Percentiles rank a stretch among this genome's conserved stretches.
Evolutionary conservation across 2,113 vertebrate species (phyloP).

Genomic region (Coryphaenoides rupestris): DNA sequence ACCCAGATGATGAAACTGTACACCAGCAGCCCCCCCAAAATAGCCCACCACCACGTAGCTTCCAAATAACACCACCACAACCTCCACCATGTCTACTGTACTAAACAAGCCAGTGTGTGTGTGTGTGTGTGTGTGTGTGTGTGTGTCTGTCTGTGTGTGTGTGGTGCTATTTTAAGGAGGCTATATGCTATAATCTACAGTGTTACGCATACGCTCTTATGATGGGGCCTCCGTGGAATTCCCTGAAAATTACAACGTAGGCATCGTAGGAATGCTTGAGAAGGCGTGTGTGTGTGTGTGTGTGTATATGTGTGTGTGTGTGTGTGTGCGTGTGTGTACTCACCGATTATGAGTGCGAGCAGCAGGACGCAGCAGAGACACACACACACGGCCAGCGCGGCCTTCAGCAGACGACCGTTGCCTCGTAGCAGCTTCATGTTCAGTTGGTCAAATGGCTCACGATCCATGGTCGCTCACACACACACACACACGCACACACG

Average conservation of each 20-base stretch:
- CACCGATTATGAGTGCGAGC: constrained; percentile 71
- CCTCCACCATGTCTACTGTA: neutral
- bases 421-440: constrained; percentile 56
- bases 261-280: constrained; percentile 8
- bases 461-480: constrained; percentile 54
- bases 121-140: constrained; percentile 5
- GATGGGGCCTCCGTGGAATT: constrained; percentile 23
- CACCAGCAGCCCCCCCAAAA: neutral
- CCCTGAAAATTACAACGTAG: constrained; percentile 50
- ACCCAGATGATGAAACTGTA: neutral
- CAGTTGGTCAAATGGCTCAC: constrained; percentile 57
- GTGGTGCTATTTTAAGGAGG: constrained; percentile 17
- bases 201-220: neutral
- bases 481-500: constrained; percentile 4
- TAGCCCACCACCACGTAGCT: neutral
- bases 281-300: constrained; percentile 25
- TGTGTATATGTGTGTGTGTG: constrained; percentile 4
- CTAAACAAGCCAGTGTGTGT: neutral
- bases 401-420: constrained; percentile 53
- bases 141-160: constrained; percentile 31
- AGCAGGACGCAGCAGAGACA: constrained; percentile 64
- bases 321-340: constrained; percentile 40
- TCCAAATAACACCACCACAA: neutral
- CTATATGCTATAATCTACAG: constrained; percentile 42
- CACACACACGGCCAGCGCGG: constrained; percentile 62